Base-by-base conservation (phyloP, 2,888 invertebrate species). In the Stenurella melanura region DNA sequence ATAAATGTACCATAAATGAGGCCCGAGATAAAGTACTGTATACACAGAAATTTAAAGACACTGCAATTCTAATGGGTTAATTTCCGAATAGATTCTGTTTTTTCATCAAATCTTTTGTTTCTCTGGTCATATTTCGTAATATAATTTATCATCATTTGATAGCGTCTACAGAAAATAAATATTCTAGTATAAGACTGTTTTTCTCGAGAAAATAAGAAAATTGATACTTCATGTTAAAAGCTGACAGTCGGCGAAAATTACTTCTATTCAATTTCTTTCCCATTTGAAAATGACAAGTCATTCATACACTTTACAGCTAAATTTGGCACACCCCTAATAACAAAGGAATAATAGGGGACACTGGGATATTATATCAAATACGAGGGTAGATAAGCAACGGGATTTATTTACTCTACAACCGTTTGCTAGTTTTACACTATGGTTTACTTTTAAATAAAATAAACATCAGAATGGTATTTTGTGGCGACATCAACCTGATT, bases 261-360 rank as follows among this genome's bases (percentile, higher is more conserved):
- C 30, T 70, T 60, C 38, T 60, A 60, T 70, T 56, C 60, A 38
- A 60, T 70, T 70, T 61, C 58, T 60, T 42, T 70, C 60, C 57
- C 42, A 21, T 70, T 60, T 17, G 70, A 70, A 60, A 60, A 60
- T 60, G 60, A 70, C 58, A 38, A 68, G 68, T 68, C 68, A 68
- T 58, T 60, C 70, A 54, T 60, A 70, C 38, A 60, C 60, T 60
- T 70, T 60, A 7, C 58, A 70, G 38, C 21, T 42, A 70, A 60
- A 70, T 70, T 70, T 26, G 70, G 42, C 60, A 42, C 60, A 38
- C 21, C 70, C 26, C 60, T 11, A 42, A 34, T 34, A 57, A 69
- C 69, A 69, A 69, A 57, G 69, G 57, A n/a, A 68, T 69, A 69
- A 69, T 69, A 34, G 56, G 56, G 69, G 34, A 68, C 57, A 68